A percentile compares a stretch with the other conserved stretches of the same genome.
These are phyloP conservation scores for Serranus cabrilla DNA, from an alignment of 2,797 vertebrate genomes.

Conservation along the genomic window DNA sequence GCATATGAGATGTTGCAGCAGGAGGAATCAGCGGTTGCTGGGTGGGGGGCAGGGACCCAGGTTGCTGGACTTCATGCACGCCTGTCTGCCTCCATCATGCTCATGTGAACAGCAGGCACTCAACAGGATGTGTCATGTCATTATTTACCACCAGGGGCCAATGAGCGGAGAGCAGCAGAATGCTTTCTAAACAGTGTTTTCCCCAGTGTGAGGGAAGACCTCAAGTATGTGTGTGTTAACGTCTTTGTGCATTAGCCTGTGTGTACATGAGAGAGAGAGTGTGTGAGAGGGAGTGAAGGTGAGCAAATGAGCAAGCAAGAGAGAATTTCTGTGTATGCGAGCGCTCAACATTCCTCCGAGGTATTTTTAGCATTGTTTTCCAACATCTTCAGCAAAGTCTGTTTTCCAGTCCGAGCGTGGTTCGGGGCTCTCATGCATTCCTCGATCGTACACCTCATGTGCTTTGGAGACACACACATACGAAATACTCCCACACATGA, in stretches of 20 bases:
- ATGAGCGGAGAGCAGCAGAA: slow-evolving; percentile 58
- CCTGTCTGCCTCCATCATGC: slow-evolving; percentile 74
- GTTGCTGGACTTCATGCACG: slow-evolving; percentile 69
- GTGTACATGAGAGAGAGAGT: slow-evolving; percentile 1
- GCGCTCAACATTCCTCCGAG: slow-evolving; percentile 62
- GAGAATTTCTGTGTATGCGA: slow-evolving; percentile 59
- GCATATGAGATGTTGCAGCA: slow-evolving; percentile 1
- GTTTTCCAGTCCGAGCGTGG: slow-evolving; percentile 55
- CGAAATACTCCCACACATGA: slow-evolving; percentile 7
- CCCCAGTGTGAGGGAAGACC: slow-evolving; percentile 57
- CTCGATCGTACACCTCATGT: slow-evolving; percentile 35
- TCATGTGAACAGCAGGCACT: slow-evolving; percentile 71
- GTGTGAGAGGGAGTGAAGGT: slow-evolving; percentile 38
- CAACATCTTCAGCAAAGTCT: slow-evolving; percentile 36
- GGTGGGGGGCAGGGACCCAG: slow-evolving; percentile 43
- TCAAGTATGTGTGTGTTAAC: slow-evolving; percentile 16
- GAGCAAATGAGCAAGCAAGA: slow-evolving; percentile 66
- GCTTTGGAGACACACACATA: slow-evolving; percentile 18
- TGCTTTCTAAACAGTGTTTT: slow-evolving; percentile 59
- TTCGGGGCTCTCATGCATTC: slow-evolving; percentile 49
- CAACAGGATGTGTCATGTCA: slow-evolving; percentile 76
- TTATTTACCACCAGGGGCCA: slow-evolving; percentile 79
- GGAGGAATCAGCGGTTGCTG: slow-evolving; percentile 40
- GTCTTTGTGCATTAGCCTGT: slow-evolving; percentile 47
- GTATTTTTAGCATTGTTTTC: slow-evolving; percentile 79